Evolutionary conservation across 2,888 invertebrate genomes (phyloP).

Genomic region (Apodemia duryi): DNA sequence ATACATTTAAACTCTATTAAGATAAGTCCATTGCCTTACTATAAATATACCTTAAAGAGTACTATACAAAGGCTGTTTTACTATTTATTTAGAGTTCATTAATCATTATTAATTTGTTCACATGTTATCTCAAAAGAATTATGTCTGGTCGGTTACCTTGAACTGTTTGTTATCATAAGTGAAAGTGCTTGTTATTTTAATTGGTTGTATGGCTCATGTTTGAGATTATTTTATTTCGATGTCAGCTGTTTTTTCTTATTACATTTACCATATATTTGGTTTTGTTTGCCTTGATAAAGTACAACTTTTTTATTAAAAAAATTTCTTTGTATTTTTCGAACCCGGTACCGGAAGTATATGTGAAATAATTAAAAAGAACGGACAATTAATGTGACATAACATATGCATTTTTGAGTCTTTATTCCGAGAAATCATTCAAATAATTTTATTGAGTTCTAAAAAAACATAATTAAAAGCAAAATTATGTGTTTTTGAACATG

Average conservation of each 20-base stretch:
- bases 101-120: constrained; percentile 20
- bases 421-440: too few relatives aligned
- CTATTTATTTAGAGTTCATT: constrained; percentile 20
- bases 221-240: constrained; percentile 19
- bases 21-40: background rate
- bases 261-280: background rate
- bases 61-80: background rate
- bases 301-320: too few relatives aligned
- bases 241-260: background rate
- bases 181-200: constrained; percentile 75
- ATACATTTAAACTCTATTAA: background rate
- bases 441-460: too few relatives aligned
- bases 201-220: constrained; percentile 54
- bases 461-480: too few relatives aligned
- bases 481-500: too few relatives aligned
- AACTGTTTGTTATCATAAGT: constrained; percentile 62
- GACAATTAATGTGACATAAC: too few relatives aligned
- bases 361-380: too few relatives aligned
- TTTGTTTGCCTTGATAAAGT: too few relatives aligned
- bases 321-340: too few relatives aligned
- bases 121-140: constrained; percentile 1
- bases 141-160: constrained; percentile 55
- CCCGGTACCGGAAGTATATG: too few relatives aligned
- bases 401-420: too few relatives aligned
- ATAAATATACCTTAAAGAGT: background rate